phyloP scores from a whole-genome alignment of 2,888 invertebrate genomes.

The Crepidodera aurea region DNA sequence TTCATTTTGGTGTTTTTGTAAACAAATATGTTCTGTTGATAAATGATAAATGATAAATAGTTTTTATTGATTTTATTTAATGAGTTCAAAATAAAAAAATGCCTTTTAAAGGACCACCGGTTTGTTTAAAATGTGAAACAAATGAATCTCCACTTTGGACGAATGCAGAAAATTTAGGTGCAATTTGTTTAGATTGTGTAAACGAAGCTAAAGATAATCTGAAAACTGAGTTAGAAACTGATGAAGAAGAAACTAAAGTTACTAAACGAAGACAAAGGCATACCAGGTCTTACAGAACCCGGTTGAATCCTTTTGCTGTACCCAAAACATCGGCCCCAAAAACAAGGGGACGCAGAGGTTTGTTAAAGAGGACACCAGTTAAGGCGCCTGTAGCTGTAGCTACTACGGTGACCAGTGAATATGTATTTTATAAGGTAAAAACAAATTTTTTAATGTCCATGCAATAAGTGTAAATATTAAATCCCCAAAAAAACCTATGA shows the following conservation, averaged over 20 bases:
- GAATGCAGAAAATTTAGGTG: constrained; percentile 72
- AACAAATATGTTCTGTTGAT: too few species aligned
- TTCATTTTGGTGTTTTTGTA: too few species aligned
- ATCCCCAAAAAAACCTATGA: too few species aligned
- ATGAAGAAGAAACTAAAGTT: constrained; percentile 64
- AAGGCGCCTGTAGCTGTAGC: constrained; percentile 85
- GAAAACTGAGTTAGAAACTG: constrained; percentile 54
- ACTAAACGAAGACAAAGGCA: constrained; percentile 70
- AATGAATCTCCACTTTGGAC: constrained; percentile 80
- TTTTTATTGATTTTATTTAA: too few species aligned
- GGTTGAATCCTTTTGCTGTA: constrained; percentile 60
- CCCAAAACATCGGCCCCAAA: constrained; percentile 64
- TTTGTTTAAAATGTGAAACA: constrained; percentile 76
- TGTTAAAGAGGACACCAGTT: constrained; percentile 81
- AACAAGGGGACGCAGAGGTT: constrained; percentile 78
- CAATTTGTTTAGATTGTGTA: constrained; percentile 80
- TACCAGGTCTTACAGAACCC: constrained; percentile 62
- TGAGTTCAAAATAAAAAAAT: too few species aligned
- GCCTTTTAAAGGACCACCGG: constrained; percentile 67
- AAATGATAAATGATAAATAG: too few species aligned
- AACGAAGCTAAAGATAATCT: constrained; percentile 63
- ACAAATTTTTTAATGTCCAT: too few species aligned
- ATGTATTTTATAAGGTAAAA: constrained; percentile 78
- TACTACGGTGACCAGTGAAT: constrained; percentile 81
- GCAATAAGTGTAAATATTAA: not conserved